Base-by-base conservation (phyloP, 2,797 vertebrate species). In the Halcyon badia region DNA sequence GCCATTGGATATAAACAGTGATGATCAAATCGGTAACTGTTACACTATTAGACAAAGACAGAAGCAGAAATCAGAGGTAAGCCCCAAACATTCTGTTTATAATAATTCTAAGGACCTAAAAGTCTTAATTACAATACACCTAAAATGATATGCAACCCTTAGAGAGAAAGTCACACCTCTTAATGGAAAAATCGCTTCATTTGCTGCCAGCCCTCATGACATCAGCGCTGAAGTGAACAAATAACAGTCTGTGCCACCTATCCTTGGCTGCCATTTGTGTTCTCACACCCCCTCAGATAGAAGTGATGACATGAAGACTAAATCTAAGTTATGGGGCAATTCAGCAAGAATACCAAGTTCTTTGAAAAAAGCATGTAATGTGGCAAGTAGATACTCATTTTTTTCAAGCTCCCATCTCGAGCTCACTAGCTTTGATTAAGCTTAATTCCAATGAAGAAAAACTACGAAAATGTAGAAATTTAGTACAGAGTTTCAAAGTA, bases 281-380 rank as follows among this genome's bases (percentile, higher is more conserved):
- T 95, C 92, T 94, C 71, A 72, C 83, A 91, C 73, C 95, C 60
- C 76, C 64, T 89, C 61, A 24, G 68, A 84, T 1, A 81, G 65
- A 95, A 80, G 65, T 44, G 91, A 79, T 87, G 89, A 92, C 80
- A 91, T 28, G 46, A 84, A 57, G 79, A 73, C 87, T 84, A 76
- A 87, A 93, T 70, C 35, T 89, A 52, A 96, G 57, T 83, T 94
- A 91, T 8, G 3, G 41, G 48, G 89, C 80, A 93, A 65, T 80
- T 77, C 70, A 76, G 52, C 14, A 85, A 88, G n/a, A 70, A 91
- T 48, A 66, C 9, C 51, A 22, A 5, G 22, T 33, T 87, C 65
- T 79, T 69, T 60, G 42, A 61, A 79, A 89, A 92, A 83, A 46
- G 8, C 35, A 46, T 26, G 10, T 49, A n/a, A 60, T 24, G 13